A percentile compares a stretch with the other conserved stretches of the same genome.
Evolutionary conservation across 1,140 invertebrate genomes (phyloP).

Genomic region (Physella acuta): DNA sequence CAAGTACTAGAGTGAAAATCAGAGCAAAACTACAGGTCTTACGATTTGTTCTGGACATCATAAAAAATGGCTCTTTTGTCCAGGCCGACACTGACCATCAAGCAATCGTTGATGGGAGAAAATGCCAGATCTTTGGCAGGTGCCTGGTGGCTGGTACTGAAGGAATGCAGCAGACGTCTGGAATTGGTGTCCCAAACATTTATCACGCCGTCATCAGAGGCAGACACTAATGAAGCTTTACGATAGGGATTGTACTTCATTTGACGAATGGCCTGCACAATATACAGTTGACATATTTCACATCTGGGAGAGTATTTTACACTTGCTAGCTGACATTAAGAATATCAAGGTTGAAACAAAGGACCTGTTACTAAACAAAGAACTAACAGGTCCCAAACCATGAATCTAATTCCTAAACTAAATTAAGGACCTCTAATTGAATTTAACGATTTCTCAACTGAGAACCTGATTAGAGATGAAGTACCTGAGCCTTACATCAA

Average conservation of each 20-base stretch:
- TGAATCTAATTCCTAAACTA: no score
- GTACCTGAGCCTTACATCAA: no score
- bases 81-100: conserved; percentile 59
- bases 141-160: conserved; percentile 48
- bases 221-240: conserved; percentile 54
- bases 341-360: no score
- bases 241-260: conserved; percentile 53
- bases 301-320: no score
- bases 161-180: conserved; percentile 49
- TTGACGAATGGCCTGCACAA: conserved; percentile 51
- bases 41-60: conserved; percentile 57
- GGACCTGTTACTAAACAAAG: no score
- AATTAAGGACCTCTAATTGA: no score
- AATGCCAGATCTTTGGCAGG: conserved; percentile 57
- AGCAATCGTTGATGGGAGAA: conserved; percentile 59
- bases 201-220: conserved; percentile 58
- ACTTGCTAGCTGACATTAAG: no score
- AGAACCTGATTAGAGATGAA: no score
- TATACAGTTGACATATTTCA: no score
- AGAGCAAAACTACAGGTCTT: conserved; percentile 29
- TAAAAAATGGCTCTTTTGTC: conserved; percentile 59
- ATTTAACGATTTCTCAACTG: no score
- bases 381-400: no score
- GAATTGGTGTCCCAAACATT: conserved; percentile 57
- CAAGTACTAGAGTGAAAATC: no score